Evolutionary conservation across 2,888 invertebrate species (phyloP).

Genomic region (Pterobdella sp.): DNA sequence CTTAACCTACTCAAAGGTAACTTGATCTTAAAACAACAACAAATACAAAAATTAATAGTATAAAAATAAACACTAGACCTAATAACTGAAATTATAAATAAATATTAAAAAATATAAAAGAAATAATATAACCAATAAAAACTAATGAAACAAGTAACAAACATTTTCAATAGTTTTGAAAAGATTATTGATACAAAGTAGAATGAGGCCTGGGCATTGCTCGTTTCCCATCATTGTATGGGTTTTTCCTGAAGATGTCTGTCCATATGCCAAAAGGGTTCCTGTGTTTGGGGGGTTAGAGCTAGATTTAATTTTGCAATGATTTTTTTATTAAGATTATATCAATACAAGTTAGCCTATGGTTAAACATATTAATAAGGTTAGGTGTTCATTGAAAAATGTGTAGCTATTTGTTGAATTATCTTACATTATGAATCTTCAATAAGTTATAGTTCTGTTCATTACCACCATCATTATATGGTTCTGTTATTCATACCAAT

Average conservation of each 20-base stretch:
- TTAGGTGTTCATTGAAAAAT: no score
- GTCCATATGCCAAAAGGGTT: slow-evolving; percentile 83
- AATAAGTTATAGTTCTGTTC: no score
- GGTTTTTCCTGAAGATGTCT: slow-evolving; percentile 70
- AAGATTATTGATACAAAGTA: slow-evolving; percentile 59
- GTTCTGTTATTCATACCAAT: no score
- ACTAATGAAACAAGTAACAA: slow-evolving; percentile 58
- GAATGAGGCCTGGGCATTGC: slow-evolving; percentile 66
- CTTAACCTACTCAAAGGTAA: no score
- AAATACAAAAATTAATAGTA: no score
- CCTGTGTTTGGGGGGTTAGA: slow-evolving; percentile 53
- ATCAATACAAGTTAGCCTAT: no score
- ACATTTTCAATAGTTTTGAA: slow-evolving; percentile 49
- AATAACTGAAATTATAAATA: not conserved
- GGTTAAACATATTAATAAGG: no score
- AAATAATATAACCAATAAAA: slow-evolving; percentile 40
- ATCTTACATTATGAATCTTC: no score
- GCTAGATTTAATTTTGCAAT: not conserved
- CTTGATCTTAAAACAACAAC: no score
- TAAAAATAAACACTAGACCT: no score
- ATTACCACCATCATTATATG: no score
- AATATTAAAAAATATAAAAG: not conserved
- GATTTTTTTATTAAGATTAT: slow-evolving; percentile 8
- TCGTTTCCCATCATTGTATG: slow-evolving; percentile 57
- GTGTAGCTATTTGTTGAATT: no score